phyloP scores from a whole-genome alignment of 2,113 vertebrate genomes.

The Sclerurus mexicanus region DNA sequence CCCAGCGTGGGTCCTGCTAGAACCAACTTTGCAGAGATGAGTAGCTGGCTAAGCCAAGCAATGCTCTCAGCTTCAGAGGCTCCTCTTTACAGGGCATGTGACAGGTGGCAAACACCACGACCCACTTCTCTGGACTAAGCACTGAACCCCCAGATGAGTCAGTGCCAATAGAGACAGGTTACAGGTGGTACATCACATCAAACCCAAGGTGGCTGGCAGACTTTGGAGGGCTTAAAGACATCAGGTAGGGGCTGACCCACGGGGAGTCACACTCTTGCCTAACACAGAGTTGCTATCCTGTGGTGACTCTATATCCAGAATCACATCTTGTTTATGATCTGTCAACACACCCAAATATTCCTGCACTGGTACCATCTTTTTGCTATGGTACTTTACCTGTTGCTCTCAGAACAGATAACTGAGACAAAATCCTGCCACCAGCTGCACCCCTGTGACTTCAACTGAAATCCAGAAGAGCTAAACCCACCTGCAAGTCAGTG shows the following conservation, averaged over 20 bases:
- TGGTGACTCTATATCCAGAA: not conserved
- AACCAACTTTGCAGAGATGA: not conserved
- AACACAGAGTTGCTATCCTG: not conserved
- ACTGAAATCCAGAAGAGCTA: not conserved
- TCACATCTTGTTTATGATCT: not conserved
- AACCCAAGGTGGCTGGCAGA: not conserved
- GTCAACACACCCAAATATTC: not conserved
- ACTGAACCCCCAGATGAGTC: not conserved
- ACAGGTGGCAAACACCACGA: not conserved
- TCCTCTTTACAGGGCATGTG: not conserved
- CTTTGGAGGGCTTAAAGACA: not conserved
- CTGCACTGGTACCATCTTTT: not conserved
- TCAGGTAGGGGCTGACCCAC: not conserved
- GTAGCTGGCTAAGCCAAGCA: not conserved
- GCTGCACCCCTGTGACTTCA: not conserved
- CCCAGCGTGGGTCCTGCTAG: not conserved
- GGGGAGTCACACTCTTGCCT: not conserved
- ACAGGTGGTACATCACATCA: not conserved
- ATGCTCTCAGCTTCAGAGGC: not conserved
- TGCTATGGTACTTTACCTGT: not conserved
- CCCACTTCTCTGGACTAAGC: accelerated
- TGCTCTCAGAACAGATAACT: not conserved
- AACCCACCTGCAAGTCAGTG: not conserved
- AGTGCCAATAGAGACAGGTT: not conserved
- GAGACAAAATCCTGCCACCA: not conserved